Conservation (phyloP, 2,797 vertebrate genomes). For the Lacerta bilineata region DNA sequence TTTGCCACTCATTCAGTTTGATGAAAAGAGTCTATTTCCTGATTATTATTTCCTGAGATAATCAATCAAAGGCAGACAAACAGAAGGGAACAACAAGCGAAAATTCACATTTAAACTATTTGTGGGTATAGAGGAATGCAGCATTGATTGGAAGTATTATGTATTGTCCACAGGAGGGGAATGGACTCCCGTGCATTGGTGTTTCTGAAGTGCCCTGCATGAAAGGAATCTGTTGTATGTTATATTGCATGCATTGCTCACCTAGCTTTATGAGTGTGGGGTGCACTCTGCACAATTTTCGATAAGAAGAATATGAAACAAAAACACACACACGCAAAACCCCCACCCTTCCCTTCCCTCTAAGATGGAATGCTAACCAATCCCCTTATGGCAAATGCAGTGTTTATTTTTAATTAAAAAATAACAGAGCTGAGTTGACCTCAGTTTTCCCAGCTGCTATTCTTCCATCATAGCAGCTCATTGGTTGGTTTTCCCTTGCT, state of each 20-base stretch:
- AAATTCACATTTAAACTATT: conserved; percentile 22
- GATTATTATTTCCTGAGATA: background rate
- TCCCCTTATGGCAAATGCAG: conserved; percentile 73
- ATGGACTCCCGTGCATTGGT: background rate
- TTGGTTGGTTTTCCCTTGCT: conserved; percentile 68
- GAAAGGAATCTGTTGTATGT: conserved; percentile 8
- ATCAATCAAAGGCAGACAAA: background rate
- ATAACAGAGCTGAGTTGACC: conserved; percentile 75
- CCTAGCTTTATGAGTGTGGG: conserved; percentile 33
- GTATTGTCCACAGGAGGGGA: background rate
- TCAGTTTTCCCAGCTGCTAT: conserved; percentile 74
- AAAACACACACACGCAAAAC: conserved; percentile 29
- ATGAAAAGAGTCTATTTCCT: background rate
- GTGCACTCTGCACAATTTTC: conserved; percentile 63
- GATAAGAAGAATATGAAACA: conserved; percentile 66
- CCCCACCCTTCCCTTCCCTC: background rate
- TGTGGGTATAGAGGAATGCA: conserved; percentile 2
- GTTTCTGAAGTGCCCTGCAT: background rate
- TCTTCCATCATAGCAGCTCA: conserved; percentile 66
- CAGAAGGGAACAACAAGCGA: background rate
- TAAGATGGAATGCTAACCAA: conserved; percentile 75
- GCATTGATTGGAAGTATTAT: conserved; percentile 26
- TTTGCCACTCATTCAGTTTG: background rate
- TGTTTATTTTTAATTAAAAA: conserved; percentile 83
- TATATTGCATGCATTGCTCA: background rate